phyloP scores from a whole-genome alignment of 1,140 invertebrate species.

The Tyrophagus putrescentiae region DNA sequence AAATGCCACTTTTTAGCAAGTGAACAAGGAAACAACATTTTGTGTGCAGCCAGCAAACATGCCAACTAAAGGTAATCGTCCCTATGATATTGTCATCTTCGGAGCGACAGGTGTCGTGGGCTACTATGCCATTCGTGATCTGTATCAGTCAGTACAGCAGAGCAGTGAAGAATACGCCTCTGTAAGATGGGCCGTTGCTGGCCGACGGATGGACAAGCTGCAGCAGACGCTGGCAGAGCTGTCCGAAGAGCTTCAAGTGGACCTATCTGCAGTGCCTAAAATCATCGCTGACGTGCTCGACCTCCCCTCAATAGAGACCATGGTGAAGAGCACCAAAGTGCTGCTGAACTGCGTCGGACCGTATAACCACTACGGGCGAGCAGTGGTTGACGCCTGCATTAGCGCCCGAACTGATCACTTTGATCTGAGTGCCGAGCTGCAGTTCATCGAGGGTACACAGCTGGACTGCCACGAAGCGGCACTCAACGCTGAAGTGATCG shows the following conservation, averaged over 20 bases:
- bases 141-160: neutral
- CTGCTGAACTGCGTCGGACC: neutral
- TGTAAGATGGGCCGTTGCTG: neutral
- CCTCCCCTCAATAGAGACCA: neutral
- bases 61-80: too few species aligned
- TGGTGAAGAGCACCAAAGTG: neutral
- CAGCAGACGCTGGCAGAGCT: neutral
- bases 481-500: neutral
- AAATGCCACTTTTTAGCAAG: too few species aligned
- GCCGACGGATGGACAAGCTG: neutral
- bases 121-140: neutral
- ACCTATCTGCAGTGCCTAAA: neutral
- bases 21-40: too few species aligned
- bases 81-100: conserved; percentile 5
- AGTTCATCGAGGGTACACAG: neutral
- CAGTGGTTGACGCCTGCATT: neutral
- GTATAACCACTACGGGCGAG: neutral
- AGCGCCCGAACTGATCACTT: neutral
- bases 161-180: neutral
- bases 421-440: neutral
- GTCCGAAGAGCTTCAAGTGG: neutral
- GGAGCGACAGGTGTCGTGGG: conserved; percentile 8
- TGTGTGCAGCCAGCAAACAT: too few species aligned
- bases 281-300: neutral
- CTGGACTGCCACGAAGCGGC: neutral